A percentile compares a stretch with the other conserved stretches of the same genome.
Conservation (phyloP, 2,888 invertebrate genomes). For the Shargacucullia verbasci region DNA sequence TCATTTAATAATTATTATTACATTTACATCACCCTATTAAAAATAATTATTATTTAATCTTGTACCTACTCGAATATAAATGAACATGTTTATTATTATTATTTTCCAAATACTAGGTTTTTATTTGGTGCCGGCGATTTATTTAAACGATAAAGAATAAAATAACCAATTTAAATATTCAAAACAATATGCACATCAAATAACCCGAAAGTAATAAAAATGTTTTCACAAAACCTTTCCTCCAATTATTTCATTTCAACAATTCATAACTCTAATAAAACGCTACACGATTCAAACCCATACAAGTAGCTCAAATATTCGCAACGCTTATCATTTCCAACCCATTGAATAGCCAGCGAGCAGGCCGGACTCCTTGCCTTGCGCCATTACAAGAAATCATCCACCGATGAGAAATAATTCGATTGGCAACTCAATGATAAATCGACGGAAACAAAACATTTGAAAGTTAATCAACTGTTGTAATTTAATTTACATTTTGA, state of each 20-base stretch:
- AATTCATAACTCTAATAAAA: conserved; percentile 54
- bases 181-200: conserved; percentile 14
- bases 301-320: conserved; percentile 68
- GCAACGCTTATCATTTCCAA: conserved; percentile 77
- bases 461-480: conserved; percentile 30
- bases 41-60: no score
- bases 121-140: no score
- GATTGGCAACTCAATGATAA: conserved; percentile 66
- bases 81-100: no score
- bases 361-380: conserved; percentile 62
- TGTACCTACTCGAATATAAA: no score
- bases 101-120: no score
- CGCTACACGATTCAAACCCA: conserved; percentile 44
- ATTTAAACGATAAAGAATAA: no score
- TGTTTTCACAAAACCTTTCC: conserved; percentile 18
- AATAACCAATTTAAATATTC: background rate
- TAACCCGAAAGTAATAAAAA: conserved; percentile 35
- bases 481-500: conserved; percentile 16
- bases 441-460: conserved; percentile 54
- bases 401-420: conserved; percentile 68
- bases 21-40: no score
- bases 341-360: conserved; percentile 68
- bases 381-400: conserved; percentile 74
- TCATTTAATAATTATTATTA: no score
- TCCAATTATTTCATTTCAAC: conserved; percentile 40